These are phyloP conservation scores for Porites rus DNA, from an alignment of 92 coral and sea anemone genomes.

Conservation along the genomic window DNA sequence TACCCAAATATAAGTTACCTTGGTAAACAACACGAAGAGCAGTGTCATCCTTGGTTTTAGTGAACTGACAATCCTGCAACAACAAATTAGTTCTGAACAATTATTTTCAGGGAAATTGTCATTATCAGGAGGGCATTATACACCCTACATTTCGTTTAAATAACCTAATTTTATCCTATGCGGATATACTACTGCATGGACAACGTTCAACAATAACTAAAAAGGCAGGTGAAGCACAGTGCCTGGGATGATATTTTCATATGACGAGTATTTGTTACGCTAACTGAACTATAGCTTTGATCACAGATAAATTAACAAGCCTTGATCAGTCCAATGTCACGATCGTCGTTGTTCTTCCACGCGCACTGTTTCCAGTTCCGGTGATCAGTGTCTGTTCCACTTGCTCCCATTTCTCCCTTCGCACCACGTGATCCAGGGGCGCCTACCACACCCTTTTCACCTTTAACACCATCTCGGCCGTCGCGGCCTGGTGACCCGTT, in stretches of 20 bases:
- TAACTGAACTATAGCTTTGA: too few species aligned
- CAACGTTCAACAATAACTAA: too few species aligned
- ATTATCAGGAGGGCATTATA: too few species aligned
- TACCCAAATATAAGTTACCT: not conserved
- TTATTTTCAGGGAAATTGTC: too few species aligned
- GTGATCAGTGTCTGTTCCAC: not conserved
- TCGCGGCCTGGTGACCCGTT: constrained; percentile 66
- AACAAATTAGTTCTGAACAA: not conserved
- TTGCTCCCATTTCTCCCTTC: constrained; percentile 27
- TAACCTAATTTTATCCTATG: too few species aligned
- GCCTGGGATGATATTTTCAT: too few species aligned
- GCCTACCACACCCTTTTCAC: constrained; percentile 29
- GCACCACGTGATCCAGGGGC: constrained; percentile 19
- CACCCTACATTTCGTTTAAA: too few species aligned
- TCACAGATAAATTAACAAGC: not conserved
- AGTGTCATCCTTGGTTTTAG: constrained; percentile 7
- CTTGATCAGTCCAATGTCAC: constrained; percentile 47
- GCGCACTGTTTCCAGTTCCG: constrained; percentile 58
- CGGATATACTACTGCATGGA: too few species aligned
- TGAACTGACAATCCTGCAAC: constrained; percentile 22
- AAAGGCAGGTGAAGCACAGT: too few species aligned
- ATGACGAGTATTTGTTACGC: too few species aligned
- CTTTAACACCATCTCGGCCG: constrained; percentile 60
- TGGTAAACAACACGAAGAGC: constrained; percentile 51
- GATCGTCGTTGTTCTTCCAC: constrained; percentile 24